A percentile compares a stretch with the other conserved stretches of the same genome.
These are phyloP conservation scores for Steatornis caripensis DNA, from an alignment of 2,113 vertebrate genomes.

Conservation along the genomic window DNA sequence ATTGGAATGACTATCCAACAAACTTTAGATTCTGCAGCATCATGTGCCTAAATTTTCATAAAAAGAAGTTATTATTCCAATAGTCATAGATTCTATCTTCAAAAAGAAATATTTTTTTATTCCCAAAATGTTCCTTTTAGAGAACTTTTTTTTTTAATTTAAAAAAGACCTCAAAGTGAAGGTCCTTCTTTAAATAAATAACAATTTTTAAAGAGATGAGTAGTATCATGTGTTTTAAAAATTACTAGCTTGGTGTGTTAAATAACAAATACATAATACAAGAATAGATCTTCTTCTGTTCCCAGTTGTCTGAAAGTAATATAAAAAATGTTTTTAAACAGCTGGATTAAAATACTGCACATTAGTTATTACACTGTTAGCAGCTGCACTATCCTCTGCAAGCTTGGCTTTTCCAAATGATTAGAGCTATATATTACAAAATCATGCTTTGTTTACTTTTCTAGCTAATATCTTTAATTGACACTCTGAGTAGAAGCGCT, in stretches of 20 bases:
- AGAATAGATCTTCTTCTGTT: not conserved
- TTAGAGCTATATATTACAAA: not conserved
- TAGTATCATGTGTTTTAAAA: not conserved
- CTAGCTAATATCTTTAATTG: not conserved
- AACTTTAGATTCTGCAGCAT: not conserved
- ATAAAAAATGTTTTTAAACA: constrained; percentile 17
- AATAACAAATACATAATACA: not conserved
- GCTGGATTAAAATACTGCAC: not conserved
- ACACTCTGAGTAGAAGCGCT: not conserved
- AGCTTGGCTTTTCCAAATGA: not conserved
- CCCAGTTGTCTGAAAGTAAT: not conserved
- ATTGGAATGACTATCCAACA: not conserved
- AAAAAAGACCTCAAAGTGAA: not conserved
- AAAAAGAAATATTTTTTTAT: not conserved
- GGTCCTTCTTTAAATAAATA: not conserved
- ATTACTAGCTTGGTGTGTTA: not conserved
- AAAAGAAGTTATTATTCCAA: not conserved
- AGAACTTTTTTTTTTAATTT: not conserved
- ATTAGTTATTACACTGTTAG: not conserved
- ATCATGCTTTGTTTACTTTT: constrained; percentile 5
- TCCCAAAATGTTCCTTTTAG: not conserved
- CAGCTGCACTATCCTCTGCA: not conserved
- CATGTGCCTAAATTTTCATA: not conserved
- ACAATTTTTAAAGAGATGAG: not conserved
- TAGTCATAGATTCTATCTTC: not conserved